Base-by-base conservation (phyloP, 2,797 vertebrate species). In the Chiroxiphia lanceolata region DNA sequence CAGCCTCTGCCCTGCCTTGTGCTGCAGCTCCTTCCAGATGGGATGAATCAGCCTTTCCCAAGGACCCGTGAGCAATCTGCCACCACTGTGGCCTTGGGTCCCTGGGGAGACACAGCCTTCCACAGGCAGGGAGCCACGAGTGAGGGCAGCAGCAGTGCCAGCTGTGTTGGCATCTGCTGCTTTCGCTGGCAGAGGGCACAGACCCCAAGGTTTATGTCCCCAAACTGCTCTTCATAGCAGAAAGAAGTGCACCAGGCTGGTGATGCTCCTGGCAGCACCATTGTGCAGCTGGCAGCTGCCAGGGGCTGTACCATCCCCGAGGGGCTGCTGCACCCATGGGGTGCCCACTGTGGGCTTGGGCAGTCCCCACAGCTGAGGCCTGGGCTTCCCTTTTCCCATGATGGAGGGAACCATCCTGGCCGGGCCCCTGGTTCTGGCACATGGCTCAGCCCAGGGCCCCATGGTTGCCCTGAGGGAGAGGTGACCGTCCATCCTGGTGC, bases 371-470 rank as follows among this genome's bases (percentile, higher is more conserved):
- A 4, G 25, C 59, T 3, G 2, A 33, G 61, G 63, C 12, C 38
- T 76, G 74, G 36, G 36, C 4, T 69, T 83, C 38, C 42, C 20
- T 89, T 81, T 89, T 50, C 34, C 40, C 14, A 0, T 4, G 4
- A 9, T 6, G 31, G 36, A 38, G 33, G 33, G 61, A 51, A 0
- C 27, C 3, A 0, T 31, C 33, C 50, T 3, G 7, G 48, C 25
- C 47, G 33, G 53, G 11, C 6, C 18, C 6, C 4, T 8, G 64
- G 26, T 29, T 67, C n/a, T 2, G 6, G 31, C 0, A 0, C 0
- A 0, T 5, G 48, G 81, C 75, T 82, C 57, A 29, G 50, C 77
- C 45, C 2, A 0, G 70, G 36, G 78, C 44, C 11, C 22, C 0
- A 0, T 16, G 83, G 9, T 4, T 11, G 8, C n/a, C 42, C 77